Base-by-base conservation (phyloP, 2,888 invertebrate species). In the Camponotus fellah region DNA sequence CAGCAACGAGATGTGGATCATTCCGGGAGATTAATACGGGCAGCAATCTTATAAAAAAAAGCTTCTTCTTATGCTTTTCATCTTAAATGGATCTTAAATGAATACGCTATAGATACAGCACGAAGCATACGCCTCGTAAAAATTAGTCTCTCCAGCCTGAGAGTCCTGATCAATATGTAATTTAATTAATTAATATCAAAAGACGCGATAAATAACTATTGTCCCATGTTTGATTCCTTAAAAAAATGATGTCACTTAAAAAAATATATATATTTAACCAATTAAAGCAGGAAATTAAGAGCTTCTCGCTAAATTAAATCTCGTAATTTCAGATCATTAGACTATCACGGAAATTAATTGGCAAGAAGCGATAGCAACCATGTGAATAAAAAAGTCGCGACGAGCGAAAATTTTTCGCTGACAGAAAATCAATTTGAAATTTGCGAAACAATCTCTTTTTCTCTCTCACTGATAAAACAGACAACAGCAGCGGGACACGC, bases 1-100 rank as follows among this genome's bases (percentile, higher is more conserved):
- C 85, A 82, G 64, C 66, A 40, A 74, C 65, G 77, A 84, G 81
- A 83, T 68, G 65, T 49, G 82, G 58, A 85, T 87, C 85, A 83
- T 82, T 86, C 77, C 77, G 62, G 49, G 71, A 81, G 75, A 85
- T 84, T 79, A 81, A 80, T 62, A 71, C 65, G 74, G 65, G 72
- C 74, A 64, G 74, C 56, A 65, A 87, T 85, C 84, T 82, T 56
- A 77, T 71, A 76, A 82, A 74, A 74, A 10, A 8, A 21, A 49
- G 2, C 40, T 56, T 53, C 40, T 76, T 76, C 26, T 56, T 56
- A n/a, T 3, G 53, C 32, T 43, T 10, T 14, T 21, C 26, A 8
- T 43, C 26, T 76, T 21, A 66, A 65, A 76, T 66, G 9, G n/a
- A n/a, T n/a, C n/a, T n/a, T n/a, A n/a, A n/a, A n/a, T n/a, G n/a